Evolutionary conservation across 2,888 invertebrate genomes (phyloP), one percentile per base, ranked within the genome.

Genomic region (Neuroscelio doddi): DNA sequence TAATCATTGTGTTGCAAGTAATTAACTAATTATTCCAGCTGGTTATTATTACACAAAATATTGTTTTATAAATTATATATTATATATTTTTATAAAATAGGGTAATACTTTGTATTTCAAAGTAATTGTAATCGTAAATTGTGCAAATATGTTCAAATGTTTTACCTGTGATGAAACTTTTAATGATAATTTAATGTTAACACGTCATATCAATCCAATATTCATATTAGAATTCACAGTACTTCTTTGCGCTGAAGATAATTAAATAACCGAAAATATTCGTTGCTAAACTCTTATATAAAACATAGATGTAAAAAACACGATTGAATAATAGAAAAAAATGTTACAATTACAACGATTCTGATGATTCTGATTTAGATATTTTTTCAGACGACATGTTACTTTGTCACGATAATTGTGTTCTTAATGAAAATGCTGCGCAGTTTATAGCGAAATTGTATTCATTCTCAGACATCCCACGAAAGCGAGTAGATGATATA

Each of bases 391-490:
- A 42, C 8, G 42, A 42, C 3, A 26, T 42, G 7, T 42, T 42
- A 42, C 3, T 10, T 26, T n/a, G 26, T 26, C 14, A 24, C 3
- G 42, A 42, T 9, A 21, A 24, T 1, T 21, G n/a, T 26, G 26
- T 42, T 21, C 8, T n/a, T 5, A n/a, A 26, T 24, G 26, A 42
- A 10, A 12, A 42, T 12, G 26, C 21, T 24, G 9, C 26, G 12
- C 7, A 42, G 3, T 44, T 36, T 29, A 30, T 30, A 15, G 27
- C 39, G 10, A 9, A 57, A 26, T 30, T 65, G 12, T 42, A 65
- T 36, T 39, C 29, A 7, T 56, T 36, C 30, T 29, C 42, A 4
- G 53, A 62, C 17, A 47, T 66, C 51, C 32, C 57, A 34, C 44
- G 66, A 8, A 42, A n/a, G 27, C 12, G 46, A 24, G 44, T 63